phyloP scores from a whole-genome alignment of 2,888 invertebrate species.

The Nipponacmea schrenckii region DNA sequence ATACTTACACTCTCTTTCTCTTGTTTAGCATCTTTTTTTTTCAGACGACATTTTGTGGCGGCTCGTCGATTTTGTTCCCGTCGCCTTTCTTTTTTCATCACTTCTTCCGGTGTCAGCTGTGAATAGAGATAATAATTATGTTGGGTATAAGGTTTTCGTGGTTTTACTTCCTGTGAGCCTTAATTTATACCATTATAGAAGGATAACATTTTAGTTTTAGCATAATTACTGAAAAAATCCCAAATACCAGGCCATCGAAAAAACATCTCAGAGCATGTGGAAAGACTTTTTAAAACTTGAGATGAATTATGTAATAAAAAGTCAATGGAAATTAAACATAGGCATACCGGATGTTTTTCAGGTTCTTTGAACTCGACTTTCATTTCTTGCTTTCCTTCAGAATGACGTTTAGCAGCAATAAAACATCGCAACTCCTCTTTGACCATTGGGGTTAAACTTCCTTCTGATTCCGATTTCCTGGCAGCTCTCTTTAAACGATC shows the following conservation, averaged over 20 bases:
- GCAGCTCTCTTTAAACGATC: neutral
- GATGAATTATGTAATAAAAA: too few species aligned
- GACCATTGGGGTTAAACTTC: neutral
- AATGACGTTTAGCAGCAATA: neutral
- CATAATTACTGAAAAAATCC: too few species aligned
- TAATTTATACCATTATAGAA: too few species aligned
- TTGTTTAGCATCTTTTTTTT: neutral
- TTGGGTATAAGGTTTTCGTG: too few species aligned
- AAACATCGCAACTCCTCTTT: conserved; percentile 1
- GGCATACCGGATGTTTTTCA: neutral
- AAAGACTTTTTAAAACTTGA: too few species aligned
- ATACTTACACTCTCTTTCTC: neutral
- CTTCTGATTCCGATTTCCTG: neutral
- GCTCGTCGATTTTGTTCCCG: neutral
- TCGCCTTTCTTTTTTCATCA: neutral
- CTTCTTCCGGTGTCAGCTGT: neutral
- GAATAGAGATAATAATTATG: too few species aligned
- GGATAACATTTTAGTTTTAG: too few species aligned
- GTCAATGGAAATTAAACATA: neutral
- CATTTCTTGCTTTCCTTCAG: neutral
- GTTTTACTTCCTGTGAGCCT: too few species aligned
- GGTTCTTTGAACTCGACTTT: neutral
- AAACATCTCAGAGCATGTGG: too few species aligned
- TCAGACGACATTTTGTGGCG: neutral
- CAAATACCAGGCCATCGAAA: too few species aligned